Conservation (phyloP, 2,888 invertebrate genomes). For the Tuta absoluta region DNA sequence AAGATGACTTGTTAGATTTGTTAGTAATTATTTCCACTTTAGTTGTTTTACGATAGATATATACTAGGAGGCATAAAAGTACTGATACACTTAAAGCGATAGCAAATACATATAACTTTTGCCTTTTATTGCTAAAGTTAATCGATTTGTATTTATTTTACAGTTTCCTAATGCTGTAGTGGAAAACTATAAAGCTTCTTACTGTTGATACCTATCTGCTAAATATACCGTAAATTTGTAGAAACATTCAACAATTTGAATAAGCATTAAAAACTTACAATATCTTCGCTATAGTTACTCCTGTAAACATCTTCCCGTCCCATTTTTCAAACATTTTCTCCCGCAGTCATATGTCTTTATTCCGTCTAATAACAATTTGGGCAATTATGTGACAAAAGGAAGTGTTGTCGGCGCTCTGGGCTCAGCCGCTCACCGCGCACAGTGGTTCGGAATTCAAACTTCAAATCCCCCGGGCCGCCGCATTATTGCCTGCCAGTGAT, state of each 20-base stretch:
- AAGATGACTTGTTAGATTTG: conserved; percentile 6
- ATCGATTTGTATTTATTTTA: neutral
- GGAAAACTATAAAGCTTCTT: neutral
- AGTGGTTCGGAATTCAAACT: conserved; percentile 28
- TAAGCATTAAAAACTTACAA: too few relatives aligned
- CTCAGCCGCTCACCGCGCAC: conserved; percentile 4
- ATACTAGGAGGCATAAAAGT: neutral
- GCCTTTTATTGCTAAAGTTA: neutral
- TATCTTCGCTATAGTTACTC: too few relatives aligned
- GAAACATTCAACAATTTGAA: too few relatives aligned
- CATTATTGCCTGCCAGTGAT: conserved; percentile 77
- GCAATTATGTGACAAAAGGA: conserved; percentile 80
- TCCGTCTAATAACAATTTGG: conserved; percentile 80
- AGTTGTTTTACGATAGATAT: neutral
- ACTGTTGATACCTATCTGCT: too few relatives aligned
- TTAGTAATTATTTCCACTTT: conserved; percentile 1
- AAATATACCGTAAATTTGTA: too few relatives aligned
- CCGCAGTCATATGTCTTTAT: conserved; percentile 78
- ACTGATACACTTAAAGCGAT: neutral
- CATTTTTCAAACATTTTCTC: conserved; percentile 38
- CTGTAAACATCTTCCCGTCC: too few relatives aligned
- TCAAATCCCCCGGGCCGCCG: conserved; percentile 60
- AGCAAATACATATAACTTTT: neutral
- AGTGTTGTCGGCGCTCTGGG: conserved; percentile 68
- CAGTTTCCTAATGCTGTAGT: neutral